Base-by-base conservation (phyloP, 2,888 invertebrate species). In the Muscina levida region DNA sequence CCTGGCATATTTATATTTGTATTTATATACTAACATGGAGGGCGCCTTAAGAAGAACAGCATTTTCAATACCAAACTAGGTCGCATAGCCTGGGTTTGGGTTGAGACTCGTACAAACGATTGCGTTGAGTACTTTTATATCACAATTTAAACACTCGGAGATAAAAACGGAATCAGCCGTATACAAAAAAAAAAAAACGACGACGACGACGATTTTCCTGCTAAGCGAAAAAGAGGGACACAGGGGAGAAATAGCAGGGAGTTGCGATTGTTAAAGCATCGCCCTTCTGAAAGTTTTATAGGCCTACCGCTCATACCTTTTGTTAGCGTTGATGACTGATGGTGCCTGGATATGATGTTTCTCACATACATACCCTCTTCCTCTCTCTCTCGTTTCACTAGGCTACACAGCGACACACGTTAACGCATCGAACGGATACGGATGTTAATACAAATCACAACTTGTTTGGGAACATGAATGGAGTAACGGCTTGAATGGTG, bases 341-440 rank as follows among this genome's bases (percentile, higher is more conserved):
- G 77, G 77, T 87, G 87, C 87, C 86, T 87, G 87, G 87, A 87
- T 86, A 86, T 86, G 83, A 84, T 86, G 84, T 85, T 87, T 84
- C 83, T 85, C 83, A 84, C 82, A 84, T 78, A 82, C 74, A 72
- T 66, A 72, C 72, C 48, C 66, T n/a, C n/a, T n/a, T 31, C 31
- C 31, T 31, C 31, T 31, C 31, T 31, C 8, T 31, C 8, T 76
- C 56, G 75, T 19, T 31, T 31, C 8, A 68, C 72, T 46, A 1
- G 4, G 48, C 72, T 31, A 76, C 42, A 46, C 73, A 68, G 68
- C 51, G 53, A 72, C 13, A 74, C 42, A 39, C 31, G 74, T 1
- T n/a, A 48, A 67, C 59, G 15, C 51, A 68, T 65, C 56, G 65
- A 82, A 71, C 65, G 57, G 72, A 78, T 70, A 24, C 72, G 74